Conservation (phyloP, 2,888 invertebrate genomes). For the Notocelia uddmanniana region DNA sequence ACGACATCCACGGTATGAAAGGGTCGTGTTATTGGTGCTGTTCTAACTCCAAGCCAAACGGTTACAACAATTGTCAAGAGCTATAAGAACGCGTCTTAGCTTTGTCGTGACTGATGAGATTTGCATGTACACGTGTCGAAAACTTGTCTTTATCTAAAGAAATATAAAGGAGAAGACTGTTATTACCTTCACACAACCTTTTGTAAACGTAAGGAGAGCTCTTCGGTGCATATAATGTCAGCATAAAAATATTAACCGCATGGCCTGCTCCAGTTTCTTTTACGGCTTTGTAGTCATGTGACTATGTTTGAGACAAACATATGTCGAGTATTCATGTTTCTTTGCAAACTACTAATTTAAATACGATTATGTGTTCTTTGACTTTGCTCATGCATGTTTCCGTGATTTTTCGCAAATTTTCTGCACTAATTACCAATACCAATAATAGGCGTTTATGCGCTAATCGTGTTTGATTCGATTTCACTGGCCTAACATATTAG, state of each 20-base stretch:
- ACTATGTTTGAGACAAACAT: too few species aligned
- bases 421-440: background rate
- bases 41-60: too few species aligned
- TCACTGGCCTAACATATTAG: background rate
- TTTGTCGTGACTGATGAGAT: background rate
- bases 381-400: background rate
- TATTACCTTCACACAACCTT: slow-evolving; percentile 30
- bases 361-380: slow-evolving; percentile 12
- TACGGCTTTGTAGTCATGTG: slow-evolving; percentile 24
- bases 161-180: too few species aligned
- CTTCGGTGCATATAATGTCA: slow-evolving; percentile 22
- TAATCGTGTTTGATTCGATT: slow-evolving; percentile 9
- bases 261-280: slow-evolving; percentile 40
- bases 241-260: slow-evolving; percentile 33
- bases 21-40: too few species aligned
- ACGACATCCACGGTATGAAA: too few species aligned
- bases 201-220: slow-evolving; percentile 34
- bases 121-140: slow-evolving; percentile 17
- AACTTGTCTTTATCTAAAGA: slow-evolving; percentile 1
- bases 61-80: background rate
- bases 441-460: background rate
- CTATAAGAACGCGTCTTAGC: background rate
- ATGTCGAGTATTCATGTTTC: slow-evolving; percentile 18
- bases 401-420: background rate
- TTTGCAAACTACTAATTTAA: background rate